Base-by-base conservation (phyloP, 2,797 vertebrate genomes). In the Protosalanx chinensis region DNA sequence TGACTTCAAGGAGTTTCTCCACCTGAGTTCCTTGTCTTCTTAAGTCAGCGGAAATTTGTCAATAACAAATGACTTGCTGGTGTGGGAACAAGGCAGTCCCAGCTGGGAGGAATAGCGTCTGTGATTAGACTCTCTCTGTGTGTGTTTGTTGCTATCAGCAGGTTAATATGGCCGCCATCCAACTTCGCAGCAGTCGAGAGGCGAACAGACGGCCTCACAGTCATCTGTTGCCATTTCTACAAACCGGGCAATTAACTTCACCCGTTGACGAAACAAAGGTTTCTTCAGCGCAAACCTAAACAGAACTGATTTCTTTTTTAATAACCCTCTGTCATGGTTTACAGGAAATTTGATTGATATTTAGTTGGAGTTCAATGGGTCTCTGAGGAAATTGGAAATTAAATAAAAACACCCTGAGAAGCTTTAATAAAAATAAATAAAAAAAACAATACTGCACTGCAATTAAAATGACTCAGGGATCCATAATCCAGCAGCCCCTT, bases 201-300 rank as follows among this genome's bases (percentile, higher is more conserved):
- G 75, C 72, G 74, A 86, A 86, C 85, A 90, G 86, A 88, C 85
- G 84, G 86, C 82, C 82, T 87, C 84, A 73, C 84, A 81, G 82
- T 85, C 76, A 86, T 86, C 79, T 76, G 79, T 78, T 79, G 81
- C 77, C 79, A 76, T 84, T 87, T 83, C 80, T 80, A 85, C 84
- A 86, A 86, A 85, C 76, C 72, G 78, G 53, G 78, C 82, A 82
- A 88, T 90, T 87, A 88, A 83, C 82, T 86, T 82, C 86, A 84
- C 82, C 72, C 72, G 1, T 78, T 78, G 80, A 88, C 78, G 79
- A 84, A 88, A 84, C 81, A 84, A 88, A 83, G 77, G 81, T 81
- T 82, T 84, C 76, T 80, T 85, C 79, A 80, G 75, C 79, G 76
- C 79, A 77, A 56, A 75, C 86, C 72, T 79, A 81, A 88, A 81